A percentile compares a stretch with the other conserved stretches of the same genome.
Conservation (phyloP, 2,113 vertebrate species). For the Myrmecobius fasciatus region DNA sequence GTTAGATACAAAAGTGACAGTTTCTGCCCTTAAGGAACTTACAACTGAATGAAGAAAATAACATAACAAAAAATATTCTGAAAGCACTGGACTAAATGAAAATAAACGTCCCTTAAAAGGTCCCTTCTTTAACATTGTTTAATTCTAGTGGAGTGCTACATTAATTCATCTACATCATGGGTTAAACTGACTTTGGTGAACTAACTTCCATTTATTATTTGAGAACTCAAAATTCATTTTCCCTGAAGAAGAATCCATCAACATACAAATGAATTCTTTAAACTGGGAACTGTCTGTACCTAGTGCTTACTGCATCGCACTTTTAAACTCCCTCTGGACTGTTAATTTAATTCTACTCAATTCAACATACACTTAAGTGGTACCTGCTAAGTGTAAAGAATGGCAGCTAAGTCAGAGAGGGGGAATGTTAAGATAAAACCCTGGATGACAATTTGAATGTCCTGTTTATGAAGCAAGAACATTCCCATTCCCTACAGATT, state of each 20-base stretch:
- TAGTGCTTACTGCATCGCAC: not conserved
- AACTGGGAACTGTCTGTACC: not conserved
- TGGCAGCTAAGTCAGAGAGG: not conserved
- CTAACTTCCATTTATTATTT: not conserved
- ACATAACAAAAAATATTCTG: not conserved
- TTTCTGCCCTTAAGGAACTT: not conserved
- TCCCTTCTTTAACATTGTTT: not conserved
- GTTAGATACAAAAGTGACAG: not conserved
- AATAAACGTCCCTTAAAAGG: not conserved
- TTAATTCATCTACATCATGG: not conserved
- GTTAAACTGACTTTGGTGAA: not conserved
- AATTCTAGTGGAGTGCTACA: not conserved
- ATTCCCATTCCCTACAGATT: not conserved
- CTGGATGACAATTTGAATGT: not conserved
- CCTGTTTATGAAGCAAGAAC: not conserved
- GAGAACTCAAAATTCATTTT: conserved; percentile 3
- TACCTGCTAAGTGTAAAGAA: not conserved
- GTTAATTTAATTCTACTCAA: not conserved
- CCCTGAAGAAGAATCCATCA: conserved; percentile 1
- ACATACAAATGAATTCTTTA: not conserved
- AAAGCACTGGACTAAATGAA: not conserved
- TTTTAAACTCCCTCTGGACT: not conserved
- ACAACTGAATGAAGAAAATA: not conserved
- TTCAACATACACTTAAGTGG: not conserved
- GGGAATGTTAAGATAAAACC: not conserved